Conservation (phyloP, 2,113 vertebrate genomes). For the Forbesichthys agassizii region DNA sequence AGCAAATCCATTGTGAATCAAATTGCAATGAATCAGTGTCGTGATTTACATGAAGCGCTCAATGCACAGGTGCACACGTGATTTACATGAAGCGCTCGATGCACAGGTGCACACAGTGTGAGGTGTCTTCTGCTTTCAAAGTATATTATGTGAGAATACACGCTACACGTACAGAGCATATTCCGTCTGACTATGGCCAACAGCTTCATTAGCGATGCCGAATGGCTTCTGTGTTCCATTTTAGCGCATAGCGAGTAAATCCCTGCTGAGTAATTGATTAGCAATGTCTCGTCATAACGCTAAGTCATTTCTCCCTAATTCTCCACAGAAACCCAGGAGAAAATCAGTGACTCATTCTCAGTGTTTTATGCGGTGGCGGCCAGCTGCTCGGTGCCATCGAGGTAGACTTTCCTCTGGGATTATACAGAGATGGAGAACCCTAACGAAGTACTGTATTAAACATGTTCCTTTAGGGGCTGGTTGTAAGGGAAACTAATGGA, state of each 20-base stretch:
- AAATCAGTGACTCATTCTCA: constrained; percentile 17
- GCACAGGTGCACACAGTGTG: too few species aligned
- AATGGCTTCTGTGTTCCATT: constrained; percentile 56
- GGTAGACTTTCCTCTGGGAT: background rate
- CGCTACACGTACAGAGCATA: constrained; percentile 43
- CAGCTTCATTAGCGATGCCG: constrained; percentile 55
- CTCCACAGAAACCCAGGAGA: constrained; percentile 25
- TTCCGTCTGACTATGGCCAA: constrained; percentile 66
- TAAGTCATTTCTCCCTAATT: constrained; percentile 28
- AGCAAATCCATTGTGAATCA: background rate
- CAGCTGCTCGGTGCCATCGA: constrained; percentile 11
- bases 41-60: too few species aligned
- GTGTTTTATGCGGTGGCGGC: constrained; percentile 2
- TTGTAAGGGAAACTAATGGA: background rate
- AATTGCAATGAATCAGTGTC: too few species aligned
- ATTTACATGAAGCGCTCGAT: too few species aligned
- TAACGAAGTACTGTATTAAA: background rate
- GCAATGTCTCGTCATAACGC: constrained; percentile 32
- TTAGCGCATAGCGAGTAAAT: constrained; percentile 39
- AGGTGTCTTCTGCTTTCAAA: too few species aligned
- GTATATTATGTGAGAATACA: constrained; percentile 26
- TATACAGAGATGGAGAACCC: background rate
- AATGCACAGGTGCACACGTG: too few species aligned
- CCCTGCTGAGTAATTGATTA: constrained; percentile 43
- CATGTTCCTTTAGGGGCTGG: background rate